Evolutionary conservation across 2,888 invertebrate species (phyloP), one percentile per base, ranked within the genome.

Genomic region (Nomada ruficornis): DNA sequence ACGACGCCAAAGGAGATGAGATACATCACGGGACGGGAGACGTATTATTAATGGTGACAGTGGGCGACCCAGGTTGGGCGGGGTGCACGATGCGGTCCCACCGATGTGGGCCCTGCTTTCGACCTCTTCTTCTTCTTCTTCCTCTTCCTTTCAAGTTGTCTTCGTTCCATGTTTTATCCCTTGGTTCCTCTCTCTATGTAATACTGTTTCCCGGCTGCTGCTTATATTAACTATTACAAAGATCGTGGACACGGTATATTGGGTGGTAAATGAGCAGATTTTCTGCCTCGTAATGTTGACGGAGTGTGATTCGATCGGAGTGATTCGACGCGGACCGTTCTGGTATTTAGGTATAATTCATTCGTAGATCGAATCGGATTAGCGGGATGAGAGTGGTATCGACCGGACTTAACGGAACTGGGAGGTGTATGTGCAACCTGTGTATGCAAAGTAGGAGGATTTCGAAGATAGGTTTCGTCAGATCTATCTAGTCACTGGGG

Each of bases 11-110:
- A 83, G 85, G 89, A 88, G 92, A 93, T 93, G 93, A 93, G 93
- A 94, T 94, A 93, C 93, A 93, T 93, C 93, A 93, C 92, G 91
- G 91, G 91, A 93, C 93, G 92, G 92, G 92, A 93, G 93, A 93
- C 93, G 93, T 93, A 93, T 94, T 93, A 94, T 94, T 94, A 94
- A 94, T 93, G 93, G 93, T 94, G 93, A 94, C 93, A 94, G 93
- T 93, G 93, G 93, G 93, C 93, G 93, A 93, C 93, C 90, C 91
- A 89, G 90, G 91, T 91, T 93, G 94, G 93, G 93, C 93, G 93
- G 93, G 93, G 92, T 93, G 91, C 89, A 86, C 90, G 86, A 88
- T 85, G 86, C 83, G 88, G 89, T 84, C 84, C 86, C 89, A 86
- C 86, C 88, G 88, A 89, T 88, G 86, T 87, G 88, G 87, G 88